A percentile compares a stretch with the other conserved stretches of the same genome.
phyloP scores from a whole-genome alignment of 2,888 invertebrate genomes.

The Hirtodrosophila duncani region DNA sequence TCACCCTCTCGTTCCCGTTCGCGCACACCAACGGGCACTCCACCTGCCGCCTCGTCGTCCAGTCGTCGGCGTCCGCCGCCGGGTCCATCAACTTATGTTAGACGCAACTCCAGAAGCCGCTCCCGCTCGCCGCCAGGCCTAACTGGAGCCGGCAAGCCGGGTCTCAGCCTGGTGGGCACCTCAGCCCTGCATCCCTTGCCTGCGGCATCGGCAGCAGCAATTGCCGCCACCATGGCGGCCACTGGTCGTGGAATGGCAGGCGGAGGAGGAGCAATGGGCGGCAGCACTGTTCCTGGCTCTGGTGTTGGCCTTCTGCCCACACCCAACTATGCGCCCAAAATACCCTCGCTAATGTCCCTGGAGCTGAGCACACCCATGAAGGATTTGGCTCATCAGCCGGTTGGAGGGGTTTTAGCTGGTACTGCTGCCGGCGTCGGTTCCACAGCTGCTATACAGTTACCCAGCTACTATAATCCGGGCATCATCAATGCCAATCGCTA shows the following conservation, averaged over 20 bases:
- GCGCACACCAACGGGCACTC: constrained; percentile 36
- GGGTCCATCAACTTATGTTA: constrained; percentile 50
- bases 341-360: constrained; percentile 62
- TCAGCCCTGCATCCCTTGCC: constrained; percentile 9
- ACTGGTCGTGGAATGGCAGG: constrained; percentile 22
- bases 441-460: constrained; percentile 77
- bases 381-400: too few species aligned
- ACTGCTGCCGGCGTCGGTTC: constrained; percentile 1
- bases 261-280: too few species aligned
- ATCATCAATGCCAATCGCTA: constrained; percentile 88
- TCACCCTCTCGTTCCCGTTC: constrained; percentile 52
- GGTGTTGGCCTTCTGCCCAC: constrained; percentile 52
- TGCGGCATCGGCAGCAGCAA: constrained; percentile 5
- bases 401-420: background rate
- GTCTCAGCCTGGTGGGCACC: background rate
- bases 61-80: constrained; percentile 11
- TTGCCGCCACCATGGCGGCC: constrained; percentile 13
- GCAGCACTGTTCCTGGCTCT: too few species aligned
- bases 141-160: constrained; percentile 7
- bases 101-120: constrained; percentile 52
- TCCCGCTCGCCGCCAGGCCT: constrained; percentile 40
- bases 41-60: constrained; percentile 6
- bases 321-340: constrained; percentile 55
- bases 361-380: constrained; percentile 77
- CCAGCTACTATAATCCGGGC: constrained; percentile 87